Conservation (phyloP, 1,140 invertebrate genomes). For the Drosophila nigromelanica region DNA sequence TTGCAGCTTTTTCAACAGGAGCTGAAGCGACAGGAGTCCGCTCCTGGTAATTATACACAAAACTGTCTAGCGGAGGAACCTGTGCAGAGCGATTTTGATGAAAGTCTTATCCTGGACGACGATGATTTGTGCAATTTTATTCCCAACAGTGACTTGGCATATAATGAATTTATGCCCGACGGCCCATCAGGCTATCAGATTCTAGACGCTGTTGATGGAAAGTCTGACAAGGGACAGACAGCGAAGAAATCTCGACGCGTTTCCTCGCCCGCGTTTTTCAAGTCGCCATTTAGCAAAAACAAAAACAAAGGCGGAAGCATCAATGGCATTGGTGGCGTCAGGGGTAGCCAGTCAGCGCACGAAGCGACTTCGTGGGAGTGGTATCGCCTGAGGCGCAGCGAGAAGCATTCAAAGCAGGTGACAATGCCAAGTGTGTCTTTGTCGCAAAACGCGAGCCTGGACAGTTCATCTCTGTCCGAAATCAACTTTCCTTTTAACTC, state of each 20-base stretch:
- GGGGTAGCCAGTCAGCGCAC: constrained; percentile 65
- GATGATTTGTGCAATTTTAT: constrained; percentile 80
- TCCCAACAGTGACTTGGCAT: constrained; percentile 76
- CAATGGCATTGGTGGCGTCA: constrained; percentile 41
- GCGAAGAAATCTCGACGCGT: constrained; percentile 84
- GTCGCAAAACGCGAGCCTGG: constrained; percentile 60
- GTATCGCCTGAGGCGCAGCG: constrained; percentile 70
- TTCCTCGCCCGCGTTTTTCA: constrained; percentile 88
- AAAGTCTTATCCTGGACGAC: constrained; percentile 76
- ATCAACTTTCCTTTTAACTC: constrained; percentile 67
- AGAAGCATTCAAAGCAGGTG: constrained; percentile 55
- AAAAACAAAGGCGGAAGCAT: constrained; percentile 57
- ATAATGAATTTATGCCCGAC: constrained; percentile 83
- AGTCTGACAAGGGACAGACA: constrained; percentile 72
- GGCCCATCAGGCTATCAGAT: constrained; percentile 79
- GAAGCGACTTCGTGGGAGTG: constrained; percentile 83
- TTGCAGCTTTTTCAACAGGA: constrained; percentile 30
- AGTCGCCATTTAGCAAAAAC: constrained; percentile 85
- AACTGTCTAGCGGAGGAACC: constrained; percentile 34
- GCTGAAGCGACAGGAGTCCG: constrained; percentile 70
- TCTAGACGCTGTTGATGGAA: constrained; percentile 73
- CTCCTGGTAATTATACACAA: constrained; percentile 42
- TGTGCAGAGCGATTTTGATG: constrained; percentile 70
- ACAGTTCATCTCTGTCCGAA: constrained; percentile 75
- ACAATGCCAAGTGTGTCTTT: constrained; percentile 24